These are phyloP conservation scores for Aphrophora alni DNA, from an alignment of 2,888 invertebrate genomes.

Conservation along the genomic window DNA sequence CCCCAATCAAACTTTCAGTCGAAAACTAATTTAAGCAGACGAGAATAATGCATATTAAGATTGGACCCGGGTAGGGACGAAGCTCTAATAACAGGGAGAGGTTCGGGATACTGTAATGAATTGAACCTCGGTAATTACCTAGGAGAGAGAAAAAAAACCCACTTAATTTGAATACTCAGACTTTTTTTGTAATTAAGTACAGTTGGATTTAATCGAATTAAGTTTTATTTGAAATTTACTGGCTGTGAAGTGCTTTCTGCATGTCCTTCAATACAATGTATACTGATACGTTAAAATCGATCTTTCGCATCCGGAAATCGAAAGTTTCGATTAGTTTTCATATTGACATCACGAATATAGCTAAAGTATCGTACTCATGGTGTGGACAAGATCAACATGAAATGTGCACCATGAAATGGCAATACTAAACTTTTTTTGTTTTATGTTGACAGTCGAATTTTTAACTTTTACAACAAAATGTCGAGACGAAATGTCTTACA, in stretches of 20 bases:
- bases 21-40: slow-evolving; percentile 39
- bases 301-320: too few relatives aligned
- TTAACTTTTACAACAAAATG: too few relatives aligned
- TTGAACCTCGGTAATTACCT: slow-evolving; percentile 30
- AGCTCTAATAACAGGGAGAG: slow-evolving; percentile 34
- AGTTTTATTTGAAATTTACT: not conserved
- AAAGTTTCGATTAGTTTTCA: too few relatives aligned
- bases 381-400: too few relatives aligned
- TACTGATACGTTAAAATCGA: too few relatives aligned
- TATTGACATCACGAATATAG: too few relatives aligned
- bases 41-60: slow-evolving; percentile 41
- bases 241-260: not conserved
- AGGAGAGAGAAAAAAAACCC: not conserved
- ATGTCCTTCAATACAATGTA: too few relatives aligned
- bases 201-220: not conserved
- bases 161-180: not conserved
- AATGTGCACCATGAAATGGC: too few relatives aligned
- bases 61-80: slow-evolving; percentile 26
- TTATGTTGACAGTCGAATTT: too few relatives aligned
- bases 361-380: too few relatives aligned
- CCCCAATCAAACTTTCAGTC: slow-evolving; percentile 39
- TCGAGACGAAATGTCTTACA: too few relatives aligned
- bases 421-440: too few relatives aligned
- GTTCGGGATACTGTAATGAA: slow-evolving; percentile 35
- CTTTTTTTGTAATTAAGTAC: not conserved